These are phyloP conservation scores for Porites australiensis DNA, from an alignment of 64 coral and sea anemone species.

Conservation along the genomic window DNA sequence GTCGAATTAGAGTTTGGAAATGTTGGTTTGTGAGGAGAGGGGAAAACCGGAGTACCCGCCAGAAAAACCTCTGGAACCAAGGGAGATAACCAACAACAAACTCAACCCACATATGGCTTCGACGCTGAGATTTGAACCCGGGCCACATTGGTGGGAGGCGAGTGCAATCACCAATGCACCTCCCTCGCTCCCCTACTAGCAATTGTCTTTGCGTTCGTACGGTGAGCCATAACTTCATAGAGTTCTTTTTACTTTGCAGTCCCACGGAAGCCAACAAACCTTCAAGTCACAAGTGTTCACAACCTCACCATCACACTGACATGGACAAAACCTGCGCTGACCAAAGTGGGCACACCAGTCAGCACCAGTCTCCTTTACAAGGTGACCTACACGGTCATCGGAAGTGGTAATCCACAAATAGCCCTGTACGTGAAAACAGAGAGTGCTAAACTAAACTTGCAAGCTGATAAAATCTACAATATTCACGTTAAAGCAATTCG, in stretches of 20 bases:
- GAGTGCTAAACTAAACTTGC: neutral
- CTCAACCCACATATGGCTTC: no score
- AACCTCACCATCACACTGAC: neutral
- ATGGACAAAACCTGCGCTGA: conserved; percentile 11
- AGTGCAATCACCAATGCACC: neutral
- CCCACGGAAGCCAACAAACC: conserved; percentile 32
- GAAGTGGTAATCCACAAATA: neutral
- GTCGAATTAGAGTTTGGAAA: no score
- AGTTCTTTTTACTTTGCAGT: neutral
- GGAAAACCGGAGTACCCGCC: no score
- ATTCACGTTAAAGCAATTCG: conserved; percentile 7
- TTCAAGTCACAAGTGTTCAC: conserved; percentile 10
- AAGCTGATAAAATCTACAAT: neutral
- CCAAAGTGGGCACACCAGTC: neutral
- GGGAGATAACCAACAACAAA: no score
- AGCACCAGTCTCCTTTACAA: neutral
- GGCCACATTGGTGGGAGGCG: no score
- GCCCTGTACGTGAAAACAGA: neutral
- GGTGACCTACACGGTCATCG: neutral
- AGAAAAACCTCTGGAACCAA: no score
- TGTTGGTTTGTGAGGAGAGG: no score
- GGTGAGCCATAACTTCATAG: neutral
- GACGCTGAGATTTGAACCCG: no score
- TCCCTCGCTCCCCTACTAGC: neutral
- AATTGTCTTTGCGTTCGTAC: no score